phyloP scores from a whole-genome alignment of 1,140 invertebrate genomes.

The Lucilia sericata region DNA sequence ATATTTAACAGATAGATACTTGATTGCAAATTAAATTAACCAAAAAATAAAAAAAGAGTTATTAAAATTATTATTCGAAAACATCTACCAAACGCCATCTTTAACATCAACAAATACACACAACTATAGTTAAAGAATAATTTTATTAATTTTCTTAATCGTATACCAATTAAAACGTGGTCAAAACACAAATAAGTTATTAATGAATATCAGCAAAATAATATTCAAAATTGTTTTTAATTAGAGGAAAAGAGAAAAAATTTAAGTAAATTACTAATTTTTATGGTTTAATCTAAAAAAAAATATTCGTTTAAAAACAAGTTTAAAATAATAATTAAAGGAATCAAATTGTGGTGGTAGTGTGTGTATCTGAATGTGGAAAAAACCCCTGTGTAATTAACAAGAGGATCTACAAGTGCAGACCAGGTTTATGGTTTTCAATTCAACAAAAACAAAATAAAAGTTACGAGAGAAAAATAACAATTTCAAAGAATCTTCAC shows the following conservation, averaged over 20 bases:
- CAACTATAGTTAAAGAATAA: no score
- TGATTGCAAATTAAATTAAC: not conserved
- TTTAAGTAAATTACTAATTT: no score
- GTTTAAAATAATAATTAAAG: conserved; percentile 4
- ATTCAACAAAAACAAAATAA: conserved; percentile 12
- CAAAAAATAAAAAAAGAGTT: conserved; percentile 7
- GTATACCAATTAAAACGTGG: conserved; percentile 1
- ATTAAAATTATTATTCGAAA: conserved; percentile 7
- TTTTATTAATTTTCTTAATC: not conserved
- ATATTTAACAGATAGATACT: not conserved
- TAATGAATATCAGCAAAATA: no score
- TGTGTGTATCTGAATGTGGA: not conserved
- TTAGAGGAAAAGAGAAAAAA: no score
- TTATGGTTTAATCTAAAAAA: not conserved
- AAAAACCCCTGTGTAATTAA: conserved; percentile 21
- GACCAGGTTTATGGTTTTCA: conserved; percentile 34
- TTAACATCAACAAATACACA: conserved; percentile 7
- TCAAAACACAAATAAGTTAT: not conserved
- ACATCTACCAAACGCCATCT: not conserved
- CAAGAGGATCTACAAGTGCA: conserved; percentile 42
- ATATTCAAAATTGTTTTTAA: no score
- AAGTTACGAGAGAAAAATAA: no score
- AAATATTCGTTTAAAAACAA: not conserved
- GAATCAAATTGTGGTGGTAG: not conserved
- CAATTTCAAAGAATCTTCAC: conserved; percentile 19